Evolutionary conservation across 2,797 vertebrate species (phyloP), one percentile per base, ranked within the genome.

Genomic region (Hypotaenidia okinawae): DNA sequence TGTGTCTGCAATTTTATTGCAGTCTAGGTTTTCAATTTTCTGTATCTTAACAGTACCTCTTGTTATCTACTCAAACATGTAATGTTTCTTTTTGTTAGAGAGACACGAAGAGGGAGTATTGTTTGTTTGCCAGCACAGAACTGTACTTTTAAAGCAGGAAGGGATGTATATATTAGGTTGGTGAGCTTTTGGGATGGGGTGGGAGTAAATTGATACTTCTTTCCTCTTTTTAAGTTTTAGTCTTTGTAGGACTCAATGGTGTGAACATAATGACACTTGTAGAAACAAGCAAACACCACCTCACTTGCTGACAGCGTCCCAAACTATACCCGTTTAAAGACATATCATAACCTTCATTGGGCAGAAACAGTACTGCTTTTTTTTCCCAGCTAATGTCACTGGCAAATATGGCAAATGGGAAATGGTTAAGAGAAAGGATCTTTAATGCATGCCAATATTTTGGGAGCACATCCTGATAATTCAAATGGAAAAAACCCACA

Each of bases 11-110:
- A 94, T 94, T 95, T 96, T 93, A 91, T 94, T 96, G 70, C 79
- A 91, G 92, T 69, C 69, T 92, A 92, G 74, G 68, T 96, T 97
- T 97, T 97, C 91, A 95, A 78, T 97, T 97, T 98, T 97, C 91
- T 96, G 43, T 95, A 84, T 96, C 88, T 90, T 97, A 93, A 84
- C 64, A 9, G 74, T 67, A 89, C 47, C 39, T 91, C 92, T 95
- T 94, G 67, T 94, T 97, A 88, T 91, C 87, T 97, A 73, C 72
- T 95, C 74, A 97, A 96, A 97, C 66, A 93, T 52, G 32, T 77
- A 91, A 96, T 85, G 72, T 79, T 97, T 96, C 73, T 95, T 97
- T 96, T 94, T 94, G 79, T 95, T 93, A 91, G 28, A 76, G 32
- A 75, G 55, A 68, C 23, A 78, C 4, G 17, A 23, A 79, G 13